phyloP scores from a whole-genome alignment of 2,888 invertebrate species.

The Hirudinaria manillensis region DNA sequence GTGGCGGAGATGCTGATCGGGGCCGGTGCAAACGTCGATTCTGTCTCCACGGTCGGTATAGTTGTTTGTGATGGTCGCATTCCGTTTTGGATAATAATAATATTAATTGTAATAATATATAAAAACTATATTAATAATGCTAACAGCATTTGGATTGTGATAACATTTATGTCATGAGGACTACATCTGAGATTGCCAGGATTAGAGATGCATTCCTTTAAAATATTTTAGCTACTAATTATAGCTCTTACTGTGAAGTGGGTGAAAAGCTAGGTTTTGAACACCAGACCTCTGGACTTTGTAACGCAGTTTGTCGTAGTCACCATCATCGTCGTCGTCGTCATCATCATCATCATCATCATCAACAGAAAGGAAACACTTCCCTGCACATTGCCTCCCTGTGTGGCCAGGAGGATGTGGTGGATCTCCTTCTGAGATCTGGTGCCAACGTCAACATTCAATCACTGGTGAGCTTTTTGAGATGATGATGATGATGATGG shows the following conservation, averaged over 20 bases:
- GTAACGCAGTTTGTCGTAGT: not conserved
- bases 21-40: conserved; percentile 16
- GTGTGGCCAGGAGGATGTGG: conserved; percentile 28
- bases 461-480: conserved; percentile 17
- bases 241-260: not conserved
- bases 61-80: not conserved
- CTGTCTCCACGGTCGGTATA: conserved; percentile 18
- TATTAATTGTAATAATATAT: not conserved
- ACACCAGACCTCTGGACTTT: no score
- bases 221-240: not conserved
- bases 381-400: conserved; percentile 30
- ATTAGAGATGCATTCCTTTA: no score
- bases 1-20: conserved; percentile 12
- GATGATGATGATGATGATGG: not conserved
- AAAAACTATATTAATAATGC: not conserved
- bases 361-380: conserved; percentile 29
- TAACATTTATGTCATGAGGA: no score
- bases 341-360: not conserved
- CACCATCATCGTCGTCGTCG: not conserved
- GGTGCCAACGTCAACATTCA: conserved; percentile 27
- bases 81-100: not conserved
- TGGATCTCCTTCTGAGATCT: conserved; percentile 1
- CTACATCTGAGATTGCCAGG: no score
- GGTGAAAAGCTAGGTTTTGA: no score
- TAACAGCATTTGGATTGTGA: not conserved